Evolutionary conservation across 2,797 vertebrate genomes (phyloP).

Genomic region (Heliangelus exortis): DNA sequence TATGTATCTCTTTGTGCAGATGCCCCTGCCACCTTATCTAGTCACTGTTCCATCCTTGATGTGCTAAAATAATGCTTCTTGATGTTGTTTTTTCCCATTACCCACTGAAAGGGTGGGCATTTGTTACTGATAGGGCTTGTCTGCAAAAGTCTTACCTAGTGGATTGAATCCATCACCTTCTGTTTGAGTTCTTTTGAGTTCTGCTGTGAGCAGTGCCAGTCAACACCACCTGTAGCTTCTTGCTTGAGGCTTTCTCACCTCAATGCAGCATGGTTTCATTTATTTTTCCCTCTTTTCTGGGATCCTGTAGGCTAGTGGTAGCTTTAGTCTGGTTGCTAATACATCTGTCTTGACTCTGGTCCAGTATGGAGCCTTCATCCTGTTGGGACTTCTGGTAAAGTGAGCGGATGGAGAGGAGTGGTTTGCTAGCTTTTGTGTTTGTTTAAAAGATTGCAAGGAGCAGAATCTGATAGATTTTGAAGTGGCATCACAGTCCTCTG

Average conservation of each 20-base stretch:
- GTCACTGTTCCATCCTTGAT: background rate
- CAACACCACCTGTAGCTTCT: background rate
- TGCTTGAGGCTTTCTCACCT: background rate
- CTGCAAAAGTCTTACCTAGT: background rate
- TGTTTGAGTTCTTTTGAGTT: background rate
- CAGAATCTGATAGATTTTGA: slow-evolving; percentile 26
- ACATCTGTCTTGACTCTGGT: background rate
- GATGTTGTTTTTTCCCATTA: background rate
- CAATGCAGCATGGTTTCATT: background rate
- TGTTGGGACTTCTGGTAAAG: background rate
- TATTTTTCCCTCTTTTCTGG: background rate
- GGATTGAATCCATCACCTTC: background rate
- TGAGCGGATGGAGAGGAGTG: background rate
- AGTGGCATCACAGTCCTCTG: slow-evolving; percentile 9
- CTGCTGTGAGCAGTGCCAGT: background rate
- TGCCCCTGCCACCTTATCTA: rapidly evolving
- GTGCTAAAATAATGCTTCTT: background rate
- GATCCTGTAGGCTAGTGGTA: background rate
- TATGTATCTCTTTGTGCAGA: background rate
- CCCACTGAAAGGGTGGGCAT: background rate
- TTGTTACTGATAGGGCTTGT: background rate
- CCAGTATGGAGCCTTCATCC: background rate
- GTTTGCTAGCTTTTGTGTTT: slow-evolving; percentile 15
- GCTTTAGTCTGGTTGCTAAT: background rate
- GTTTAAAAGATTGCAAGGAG: background rate